These are phyloP conservation scores for Hepsetus odoe DNA, from an alignment of 2,113 vertebrate genomes.

Conservation along the genomic window DNA sequence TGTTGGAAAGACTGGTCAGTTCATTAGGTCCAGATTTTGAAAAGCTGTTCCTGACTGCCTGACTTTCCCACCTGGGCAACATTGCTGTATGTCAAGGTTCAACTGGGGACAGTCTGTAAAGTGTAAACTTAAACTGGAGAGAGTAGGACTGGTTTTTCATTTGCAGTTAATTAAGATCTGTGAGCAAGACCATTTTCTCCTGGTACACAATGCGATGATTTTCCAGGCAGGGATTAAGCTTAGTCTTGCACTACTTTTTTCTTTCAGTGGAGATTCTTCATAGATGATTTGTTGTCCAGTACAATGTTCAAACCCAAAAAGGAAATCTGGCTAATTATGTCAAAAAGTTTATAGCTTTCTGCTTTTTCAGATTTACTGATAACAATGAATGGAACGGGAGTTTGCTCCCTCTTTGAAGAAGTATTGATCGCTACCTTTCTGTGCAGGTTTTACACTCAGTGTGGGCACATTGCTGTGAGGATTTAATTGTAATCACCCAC, in stretches of 20 bases:
- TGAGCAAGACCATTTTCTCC: not conserved
- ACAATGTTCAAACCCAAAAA: no score
- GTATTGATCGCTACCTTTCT: no score
- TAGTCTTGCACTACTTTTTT: not conserved
- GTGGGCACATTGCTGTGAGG: no score
- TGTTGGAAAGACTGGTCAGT: not conserved
- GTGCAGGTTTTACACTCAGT: no score
- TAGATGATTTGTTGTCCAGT: no score
- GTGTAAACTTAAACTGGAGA: not conserved
- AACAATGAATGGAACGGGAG: no score
- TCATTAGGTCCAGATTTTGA: not conserved
- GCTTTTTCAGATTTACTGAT: no score
- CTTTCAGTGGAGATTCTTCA: no score
- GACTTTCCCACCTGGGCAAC: not conserved
- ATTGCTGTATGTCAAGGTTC: slow-evolving; percentile 24
- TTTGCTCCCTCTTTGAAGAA: no score
- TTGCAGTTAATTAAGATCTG: not conserved
- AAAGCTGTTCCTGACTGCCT: slow-evolving; percentile 2
- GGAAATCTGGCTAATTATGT: no score
- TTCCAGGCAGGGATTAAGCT: not conserved
- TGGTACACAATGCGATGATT: not conserved
- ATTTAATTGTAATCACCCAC: no score
- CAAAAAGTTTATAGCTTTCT: no score
- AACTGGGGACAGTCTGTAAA: not conserved
- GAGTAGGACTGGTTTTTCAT: not conserved